Conservation (phyloP, 2,113 vertebrate species). For the Neopipo cinnamomea region DNA sequence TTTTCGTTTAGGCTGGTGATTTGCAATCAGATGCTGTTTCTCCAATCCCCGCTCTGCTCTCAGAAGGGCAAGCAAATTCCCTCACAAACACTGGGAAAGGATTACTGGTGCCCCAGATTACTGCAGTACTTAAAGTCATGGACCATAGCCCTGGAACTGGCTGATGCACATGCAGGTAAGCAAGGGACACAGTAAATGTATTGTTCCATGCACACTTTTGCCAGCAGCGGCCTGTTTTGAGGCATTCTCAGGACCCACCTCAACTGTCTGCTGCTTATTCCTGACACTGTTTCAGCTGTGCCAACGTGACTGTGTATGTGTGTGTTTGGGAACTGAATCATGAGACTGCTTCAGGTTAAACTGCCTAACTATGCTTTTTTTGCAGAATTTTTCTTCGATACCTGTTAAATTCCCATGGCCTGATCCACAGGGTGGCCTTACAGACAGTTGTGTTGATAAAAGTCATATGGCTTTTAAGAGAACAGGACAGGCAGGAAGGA, state of each 20-base stretch:
- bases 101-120: background rate
- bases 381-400: background rate
- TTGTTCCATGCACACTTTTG: background rate
- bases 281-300: background rate
- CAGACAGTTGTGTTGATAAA: background rate
- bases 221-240: background rate
- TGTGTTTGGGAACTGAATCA: background rate
- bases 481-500: background rate
- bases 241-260: background rate
- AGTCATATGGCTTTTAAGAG: background rate
- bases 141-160: background rate
- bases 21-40: background rate
- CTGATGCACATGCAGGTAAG: background rate
- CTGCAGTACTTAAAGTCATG: background rate
- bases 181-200: background rate
- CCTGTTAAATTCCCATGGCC: background rate
- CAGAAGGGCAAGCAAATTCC: background rate
- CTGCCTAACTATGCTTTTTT: background rate
- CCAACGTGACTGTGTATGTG: background rate
- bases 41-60: background rate
- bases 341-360: background rate
- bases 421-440: background rate
- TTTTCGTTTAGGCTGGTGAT: background rate
- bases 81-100: background rate
- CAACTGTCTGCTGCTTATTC: background rate